A percentile compares a stretch with the other conserved stretches of the same genome.
Conservation (phyloP, 2,113 vertebrate species). For the Oxygymnocypris stewartii region DNA sequence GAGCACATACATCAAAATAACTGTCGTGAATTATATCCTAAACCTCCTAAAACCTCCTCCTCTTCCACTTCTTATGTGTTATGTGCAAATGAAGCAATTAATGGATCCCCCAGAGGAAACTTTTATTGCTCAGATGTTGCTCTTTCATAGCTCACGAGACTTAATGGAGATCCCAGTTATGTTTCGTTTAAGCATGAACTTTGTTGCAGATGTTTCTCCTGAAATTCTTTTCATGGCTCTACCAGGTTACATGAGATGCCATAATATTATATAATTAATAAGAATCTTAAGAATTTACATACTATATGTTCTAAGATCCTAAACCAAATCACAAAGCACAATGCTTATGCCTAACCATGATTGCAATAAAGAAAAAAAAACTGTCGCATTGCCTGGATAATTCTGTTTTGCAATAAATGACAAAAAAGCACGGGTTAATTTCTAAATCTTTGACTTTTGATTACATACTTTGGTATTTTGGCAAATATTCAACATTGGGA, state of each 20-base stretch:
- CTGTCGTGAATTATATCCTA: slow-evolving; percentile 74
- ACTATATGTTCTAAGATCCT: background rate
- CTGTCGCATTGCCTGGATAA: background rate
- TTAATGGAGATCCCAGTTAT: slow-evolving; percentile 22
- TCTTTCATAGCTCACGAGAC: slow-evolving; percentile 32
- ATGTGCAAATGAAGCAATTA: slow-evolving; percentile 72
- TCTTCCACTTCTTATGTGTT: slow-evolving; percentile 59
- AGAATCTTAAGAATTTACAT: background rate
- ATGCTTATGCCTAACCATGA: background rate
- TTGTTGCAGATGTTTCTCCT: background rate
- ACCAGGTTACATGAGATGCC: background rate
- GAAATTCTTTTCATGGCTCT: background rate
- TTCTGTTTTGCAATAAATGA: background rate
- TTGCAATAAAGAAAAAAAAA: background rate
- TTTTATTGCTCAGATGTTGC: slow-evolving; percentile 38
- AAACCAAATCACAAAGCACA: background rate
- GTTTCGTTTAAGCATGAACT: slow-evolving; percentile 32
- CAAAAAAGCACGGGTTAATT: background rate
- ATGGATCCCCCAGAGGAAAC: slow-evolving; percentile 54
- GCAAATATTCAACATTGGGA: background rate
- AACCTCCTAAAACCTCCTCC: slow-evolving; percentile 53
- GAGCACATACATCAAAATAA: slow-evolving; percentile 73
- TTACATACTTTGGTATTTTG: background rate
- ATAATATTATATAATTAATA: background rate
- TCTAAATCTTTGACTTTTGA: background rate